Conservation (phyloP, 1,140 invertebrate species). For the Caerostris darwini region DNA sequence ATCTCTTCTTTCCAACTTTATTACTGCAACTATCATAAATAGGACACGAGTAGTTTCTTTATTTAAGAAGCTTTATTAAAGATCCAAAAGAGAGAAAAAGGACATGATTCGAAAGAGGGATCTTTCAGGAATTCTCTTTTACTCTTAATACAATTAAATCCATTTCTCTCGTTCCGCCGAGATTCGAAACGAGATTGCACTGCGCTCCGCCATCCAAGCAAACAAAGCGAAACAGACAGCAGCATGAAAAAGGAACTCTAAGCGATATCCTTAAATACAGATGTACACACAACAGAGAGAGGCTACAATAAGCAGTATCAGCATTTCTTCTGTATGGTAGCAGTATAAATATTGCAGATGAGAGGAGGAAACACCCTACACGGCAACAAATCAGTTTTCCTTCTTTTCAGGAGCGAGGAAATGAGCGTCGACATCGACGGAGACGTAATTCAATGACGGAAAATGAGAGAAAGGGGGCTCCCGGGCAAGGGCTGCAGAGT, state of each 20-base stretch:
- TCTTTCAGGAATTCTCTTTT: no score
- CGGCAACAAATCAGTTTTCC: not conserved
- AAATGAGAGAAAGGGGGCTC: conserved; percentile 5
- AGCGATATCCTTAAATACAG: not conserved
- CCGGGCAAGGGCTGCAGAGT: not conserved
- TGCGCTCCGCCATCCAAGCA: not conserved
- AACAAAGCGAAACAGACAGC: not conserved
- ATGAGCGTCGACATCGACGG: conserved; percentile 21
- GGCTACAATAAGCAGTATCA: not conserved
- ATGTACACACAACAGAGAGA: not conserved
- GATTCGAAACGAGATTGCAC: not conserved
- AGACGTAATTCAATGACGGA: conserved; percentile 45
- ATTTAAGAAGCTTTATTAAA: no score
- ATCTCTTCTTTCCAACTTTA: no score
- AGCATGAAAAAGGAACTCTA: not conserved
- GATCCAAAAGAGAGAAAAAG: no score
- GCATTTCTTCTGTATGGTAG: not conserved
- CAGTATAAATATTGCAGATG: not conserved
- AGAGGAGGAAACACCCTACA: not conserved
- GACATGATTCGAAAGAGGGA: no score
- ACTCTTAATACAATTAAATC: not conserved
- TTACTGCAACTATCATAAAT: no score
- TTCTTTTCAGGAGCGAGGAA: not conserved
- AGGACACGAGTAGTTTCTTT: no score
- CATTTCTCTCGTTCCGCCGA: not conserved